phyloP scores from a whole-genome alignment of 2,888 invertebrate species.

The Crioceris asparagi region DNA sequence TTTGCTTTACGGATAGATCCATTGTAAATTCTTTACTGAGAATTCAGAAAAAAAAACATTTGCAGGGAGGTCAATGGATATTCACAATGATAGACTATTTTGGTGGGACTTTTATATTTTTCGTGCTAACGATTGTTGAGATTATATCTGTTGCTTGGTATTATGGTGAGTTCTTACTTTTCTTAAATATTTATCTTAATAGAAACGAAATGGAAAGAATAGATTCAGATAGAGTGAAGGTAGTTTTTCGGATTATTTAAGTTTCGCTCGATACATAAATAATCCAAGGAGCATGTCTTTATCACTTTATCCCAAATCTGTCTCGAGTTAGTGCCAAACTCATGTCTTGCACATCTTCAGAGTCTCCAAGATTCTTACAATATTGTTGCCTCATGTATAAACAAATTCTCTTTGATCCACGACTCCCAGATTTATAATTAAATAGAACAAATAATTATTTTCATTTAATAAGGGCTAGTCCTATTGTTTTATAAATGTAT shows the following conservation, averaged over 20 bases:
- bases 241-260: no score
- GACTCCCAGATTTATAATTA: neutral
- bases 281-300: no score
- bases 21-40: neutral
- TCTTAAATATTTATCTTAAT: no score
- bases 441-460: neutral
- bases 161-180: constrained; percentile 19
- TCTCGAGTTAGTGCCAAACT: no score
- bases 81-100: constrained; percentile 48
- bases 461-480: neutral
- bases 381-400: neutral
- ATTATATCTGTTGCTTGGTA: constrained; percentile 33
- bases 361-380: no score
- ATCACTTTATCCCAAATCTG: no score
- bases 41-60: constrained; percentile 6
- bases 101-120: constrained; percentile 50
- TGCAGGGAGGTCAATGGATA: constrained; percentile 50
- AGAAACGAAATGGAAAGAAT: no score
- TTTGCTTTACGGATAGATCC: neutral
- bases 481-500: neutral
- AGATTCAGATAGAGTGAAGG: no score
- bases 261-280: no score
- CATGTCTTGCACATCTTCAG: no score
- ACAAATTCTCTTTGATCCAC: neutral
- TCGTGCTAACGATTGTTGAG: constrained; percentile 46